A percentile compares a stretch with the other conserved stretches of the same genome.
These are phyloP conservation scores for Azemiops feae DNA, from an alignment of 2,113 vertebrate species.

Conservation along the genomic window DNA sequence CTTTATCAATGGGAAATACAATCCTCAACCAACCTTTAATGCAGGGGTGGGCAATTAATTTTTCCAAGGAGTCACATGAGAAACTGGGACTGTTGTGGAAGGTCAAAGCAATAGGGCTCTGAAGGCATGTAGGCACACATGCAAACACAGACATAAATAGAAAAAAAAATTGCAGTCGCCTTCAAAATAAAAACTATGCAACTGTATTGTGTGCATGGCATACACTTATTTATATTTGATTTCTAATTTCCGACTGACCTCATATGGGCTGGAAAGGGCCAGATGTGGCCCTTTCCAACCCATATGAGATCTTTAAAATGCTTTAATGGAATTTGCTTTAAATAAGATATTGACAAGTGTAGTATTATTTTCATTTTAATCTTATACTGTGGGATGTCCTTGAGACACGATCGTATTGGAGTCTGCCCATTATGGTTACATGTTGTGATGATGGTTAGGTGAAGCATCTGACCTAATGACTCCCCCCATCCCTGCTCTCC, in stretches of 20 bases:
- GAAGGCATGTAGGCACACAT: background rate
- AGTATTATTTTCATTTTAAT: background rate
- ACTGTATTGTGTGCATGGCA: background rate
- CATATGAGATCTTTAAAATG: background rate
- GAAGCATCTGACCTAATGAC: background rate
- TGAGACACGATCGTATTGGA: background rate
- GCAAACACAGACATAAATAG: background rate
- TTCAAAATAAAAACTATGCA: background rate
- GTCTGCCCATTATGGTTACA: background rate
- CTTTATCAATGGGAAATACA: background rate
- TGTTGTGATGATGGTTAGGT: background rate
- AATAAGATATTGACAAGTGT: background rate
- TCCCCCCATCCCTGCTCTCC: no score
- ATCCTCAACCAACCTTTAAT: background rate
- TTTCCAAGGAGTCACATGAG: background rate
- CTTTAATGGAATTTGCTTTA: background rate
- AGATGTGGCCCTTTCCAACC: background rate
- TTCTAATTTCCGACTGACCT: background rate
- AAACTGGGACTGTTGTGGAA: background rate
- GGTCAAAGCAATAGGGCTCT: background rate
- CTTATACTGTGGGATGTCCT: background rate
- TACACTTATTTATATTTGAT: background rate
- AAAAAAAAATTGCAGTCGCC: no score
- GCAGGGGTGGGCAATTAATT: background rate
- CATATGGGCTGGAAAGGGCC: background rate